A percentile compares a stretch with the other conserved stretches of the same genome.
Conservation (phyloP, 2,888 invertebrate species). For the Apamea anceps region DNA sequence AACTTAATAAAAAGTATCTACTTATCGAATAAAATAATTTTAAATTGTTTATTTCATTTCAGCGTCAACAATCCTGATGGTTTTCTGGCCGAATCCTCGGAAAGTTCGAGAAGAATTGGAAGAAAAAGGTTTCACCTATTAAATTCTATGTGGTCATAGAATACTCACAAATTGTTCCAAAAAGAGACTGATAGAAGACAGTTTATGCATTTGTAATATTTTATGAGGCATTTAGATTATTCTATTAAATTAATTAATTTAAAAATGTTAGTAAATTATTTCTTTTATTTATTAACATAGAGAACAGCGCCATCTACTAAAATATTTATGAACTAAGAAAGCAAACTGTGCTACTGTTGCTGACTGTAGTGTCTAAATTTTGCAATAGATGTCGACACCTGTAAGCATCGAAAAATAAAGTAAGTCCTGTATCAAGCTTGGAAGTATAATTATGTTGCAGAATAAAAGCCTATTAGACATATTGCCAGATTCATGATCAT, state of each 20-base stretch:
- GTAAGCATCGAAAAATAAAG: not conserved
- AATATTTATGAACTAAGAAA: not conserved
- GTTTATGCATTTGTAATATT: conserved; percentile 58
- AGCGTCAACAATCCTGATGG: conserved; percentile 83
- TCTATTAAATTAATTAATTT: conserved; percentile 20
- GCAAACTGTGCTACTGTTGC: not conserved
- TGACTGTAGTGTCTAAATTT: not conserved
- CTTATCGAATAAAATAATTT: no score
- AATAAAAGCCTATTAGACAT: not conserved
- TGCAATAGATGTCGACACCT: conserved; percentile 26
- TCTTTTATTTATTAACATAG: not conserved
- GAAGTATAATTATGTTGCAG: not conserved
- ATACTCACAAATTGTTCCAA: conserved; percentile 52
- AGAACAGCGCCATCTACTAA: conserved; percentile 35
- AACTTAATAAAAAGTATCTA: no score
- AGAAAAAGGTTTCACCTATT: conserved; percentile 82
- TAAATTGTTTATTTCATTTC: conserved; percentile 44
- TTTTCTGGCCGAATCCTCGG: conserved; percentile 85
- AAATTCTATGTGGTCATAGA: conserved; percentile 59
- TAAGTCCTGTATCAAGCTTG: not conserved
- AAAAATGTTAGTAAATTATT: not conserved
- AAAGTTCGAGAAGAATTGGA: conserved; percentile 82
- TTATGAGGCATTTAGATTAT: conserved; percentile 54
- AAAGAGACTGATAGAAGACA: conserved; percentile 65
- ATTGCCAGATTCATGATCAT: not conserved